These are phyloP conservation scores for Pantherophis guttatus DNA, from an alignment of 2,113 vertebrate species.

Conservation along the genomic window DNA sequence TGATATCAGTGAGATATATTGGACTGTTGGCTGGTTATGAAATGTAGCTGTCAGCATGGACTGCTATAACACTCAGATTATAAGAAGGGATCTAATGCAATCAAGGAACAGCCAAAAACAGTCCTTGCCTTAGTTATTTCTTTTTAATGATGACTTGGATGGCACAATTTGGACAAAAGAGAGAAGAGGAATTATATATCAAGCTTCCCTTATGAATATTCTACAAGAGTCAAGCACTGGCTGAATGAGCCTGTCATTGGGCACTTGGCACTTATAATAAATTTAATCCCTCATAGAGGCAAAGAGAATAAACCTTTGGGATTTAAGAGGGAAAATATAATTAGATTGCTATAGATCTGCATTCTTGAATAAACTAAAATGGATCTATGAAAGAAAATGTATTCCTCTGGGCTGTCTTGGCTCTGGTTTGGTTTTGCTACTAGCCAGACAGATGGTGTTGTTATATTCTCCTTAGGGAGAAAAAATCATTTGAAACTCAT, in stretches of 20 bases:
- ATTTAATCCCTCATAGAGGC: neutral
- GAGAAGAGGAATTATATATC: neutral
- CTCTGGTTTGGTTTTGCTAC: neutral
- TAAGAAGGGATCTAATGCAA: neutral
- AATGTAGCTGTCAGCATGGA: neutral
- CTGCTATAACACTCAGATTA: neutral
- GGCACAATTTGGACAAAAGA: neutral
- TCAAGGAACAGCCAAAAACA: neutral
- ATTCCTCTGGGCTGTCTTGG: neutral
- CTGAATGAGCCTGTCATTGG: neutral
- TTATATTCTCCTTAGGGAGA: slow-evolving; percentile 5
- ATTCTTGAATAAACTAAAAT: neutral
- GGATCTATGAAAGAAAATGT: neutral
- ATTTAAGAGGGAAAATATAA: neutral
- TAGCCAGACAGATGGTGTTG: slow-evolving; percentile 17
- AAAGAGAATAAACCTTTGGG: neutral
- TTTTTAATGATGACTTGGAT: neutral
- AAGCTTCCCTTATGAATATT: neutral
- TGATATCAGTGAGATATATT: neutral
- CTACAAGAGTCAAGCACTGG: neutral
- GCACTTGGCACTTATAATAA: neutral
- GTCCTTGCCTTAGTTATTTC: neutral
- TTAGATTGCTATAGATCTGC: neutral
- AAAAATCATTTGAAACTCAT: neutral
- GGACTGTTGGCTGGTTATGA: neutral